Evolutionary conservation across 2,113 vertebrate genomes (phyloP), one percentile per base, ranked within the genome.

Genomic region (Oryzias celebensis): DNA sequence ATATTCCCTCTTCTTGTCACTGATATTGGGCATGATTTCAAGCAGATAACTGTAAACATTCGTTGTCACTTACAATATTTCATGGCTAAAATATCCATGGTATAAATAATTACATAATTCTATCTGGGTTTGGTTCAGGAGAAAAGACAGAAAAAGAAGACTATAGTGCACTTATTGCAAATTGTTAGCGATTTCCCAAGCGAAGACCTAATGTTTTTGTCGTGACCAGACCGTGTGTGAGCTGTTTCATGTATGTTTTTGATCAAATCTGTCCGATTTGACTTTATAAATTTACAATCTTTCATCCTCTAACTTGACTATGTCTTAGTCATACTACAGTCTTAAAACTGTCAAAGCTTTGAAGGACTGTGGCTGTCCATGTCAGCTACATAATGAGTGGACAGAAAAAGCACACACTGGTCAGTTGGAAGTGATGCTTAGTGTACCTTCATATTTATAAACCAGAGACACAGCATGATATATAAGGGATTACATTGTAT

Each of bases 21-120:
- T 43, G 36, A 36, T 56, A 64, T 65, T 50, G 62, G n/a, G 22
- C 28, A 52, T 46, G 62, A 78, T 85, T 76, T 82, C 63, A 73
- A 52, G 68, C 56, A 45, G 56, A 62, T 61, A 63, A 61, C 43
- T 50, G 45, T 59, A 51, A 68, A 73, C 65, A 68, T 51, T 69
- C 73, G n/a, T 64, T 72, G 58, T 74, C 68, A 68, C 55, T 59
- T 68, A 8, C 59, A 42, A 65, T 68, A 54, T 12, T 8, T 2
- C 12, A 52, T 17, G 47, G 52, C 72, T 71, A 68, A 75, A 72
- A 62, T 51, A 54, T 73, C 52, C 7, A 31, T 7, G 5, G 7
- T 6, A 28, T 28, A 28, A 28, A 28, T 28, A 4, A 5, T 36
- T 7, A 36, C 7, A 36, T 36, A 36, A 36, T 36, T 2, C 7